Conservation (phyloP, 2,797 vertebrate species). For the Acrossocheilus wenchowensis region DNA sequence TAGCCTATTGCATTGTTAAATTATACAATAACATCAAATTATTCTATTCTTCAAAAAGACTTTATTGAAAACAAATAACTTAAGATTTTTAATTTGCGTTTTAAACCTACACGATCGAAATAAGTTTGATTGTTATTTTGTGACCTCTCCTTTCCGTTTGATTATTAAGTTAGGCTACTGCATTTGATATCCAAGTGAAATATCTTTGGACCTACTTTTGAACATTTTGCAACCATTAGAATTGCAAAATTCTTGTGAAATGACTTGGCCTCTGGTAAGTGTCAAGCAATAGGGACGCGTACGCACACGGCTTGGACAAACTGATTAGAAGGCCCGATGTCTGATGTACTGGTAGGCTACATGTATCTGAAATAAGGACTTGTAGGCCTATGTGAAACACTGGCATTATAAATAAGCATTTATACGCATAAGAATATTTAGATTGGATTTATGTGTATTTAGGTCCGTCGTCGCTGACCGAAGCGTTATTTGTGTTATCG, state of each 20-base stretch:
- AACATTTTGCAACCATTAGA: slow-evolving; percentile 15
- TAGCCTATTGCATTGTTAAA: background rate
- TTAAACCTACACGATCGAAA: background rate
- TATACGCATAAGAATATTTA: background rate
- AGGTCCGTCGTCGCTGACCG: no score
- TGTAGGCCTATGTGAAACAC: background rate
- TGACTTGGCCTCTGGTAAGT: slow-evolving; percentile 8
- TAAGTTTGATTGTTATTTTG: background rate
- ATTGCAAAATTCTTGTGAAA: slow-evolving; percentile 34
- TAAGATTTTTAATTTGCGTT: background rate
- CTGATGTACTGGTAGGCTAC: background rate
- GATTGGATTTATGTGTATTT: background rate
- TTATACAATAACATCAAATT: background rate
- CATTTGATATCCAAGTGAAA: background rate
- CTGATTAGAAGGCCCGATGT: background rate
- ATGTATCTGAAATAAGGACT: background rate
- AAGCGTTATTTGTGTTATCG: background rate
- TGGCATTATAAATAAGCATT: background rate
- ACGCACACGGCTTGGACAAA: background rate
- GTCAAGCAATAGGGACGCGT: slow-evolving; percentile 5
- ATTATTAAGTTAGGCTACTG: background rate
- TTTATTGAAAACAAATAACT: background rate
- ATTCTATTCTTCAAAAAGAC: background rate
- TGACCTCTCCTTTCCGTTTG: slow-evolving; percentile 9
- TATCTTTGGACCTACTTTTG: background rate